Conservation (phyloP, 2,888 invertebrate species). For the Dinocampus coccinellae region DNA sequence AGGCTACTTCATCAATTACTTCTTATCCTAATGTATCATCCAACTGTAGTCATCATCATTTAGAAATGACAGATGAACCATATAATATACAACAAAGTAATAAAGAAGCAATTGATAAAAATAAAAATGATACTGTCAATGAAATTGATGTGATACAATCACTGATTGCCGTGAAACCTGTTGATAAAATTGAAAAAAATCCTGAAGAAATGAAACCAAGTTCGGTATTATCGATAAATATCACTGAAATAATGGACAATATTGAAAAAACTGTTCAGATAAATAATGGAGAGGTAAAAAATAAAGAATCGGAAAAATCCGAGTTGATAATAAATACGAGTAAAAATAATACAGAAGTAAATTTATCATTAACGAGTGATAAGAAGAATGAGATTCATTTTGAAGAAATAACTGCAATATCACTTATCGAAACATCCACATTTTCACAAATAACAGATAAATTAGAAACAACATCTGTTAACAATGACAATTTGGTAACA, state of each 20-base stretch:
- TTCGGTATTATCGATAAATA: neutral
- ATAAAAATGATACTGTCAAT: conserved; percentile 28
- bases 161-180: neutral
- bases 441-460: neutral
- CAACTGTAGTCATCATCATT: neutral
- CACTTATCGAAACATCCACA: neutral
- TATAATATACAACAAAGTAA: neutral
- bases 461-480: neutral
- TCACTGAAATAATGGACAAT: neutral
- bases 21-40: conserved; percentile 38
- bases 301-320: neutral
- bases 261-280: neutral
- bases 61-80: neutral
- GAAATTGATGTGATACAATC: neutral
- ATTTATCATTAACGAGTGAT: neutral
- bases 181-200: neutral
- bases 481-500: neutral
- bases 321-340: neutral
- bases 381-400: neutral
- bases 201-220: neutral
- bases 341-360: neutral
- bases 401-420: neutral
- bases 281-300: neutral
- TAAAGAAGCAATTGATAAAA: neutral
- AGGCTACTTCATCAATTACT: conserved; percentile 48